These are phyloP conservation scores for Anoplolepis gracilipes DNA, from an alignment of 1,140 invertebrate genomes.

Conservation along the genomic window DNA sequence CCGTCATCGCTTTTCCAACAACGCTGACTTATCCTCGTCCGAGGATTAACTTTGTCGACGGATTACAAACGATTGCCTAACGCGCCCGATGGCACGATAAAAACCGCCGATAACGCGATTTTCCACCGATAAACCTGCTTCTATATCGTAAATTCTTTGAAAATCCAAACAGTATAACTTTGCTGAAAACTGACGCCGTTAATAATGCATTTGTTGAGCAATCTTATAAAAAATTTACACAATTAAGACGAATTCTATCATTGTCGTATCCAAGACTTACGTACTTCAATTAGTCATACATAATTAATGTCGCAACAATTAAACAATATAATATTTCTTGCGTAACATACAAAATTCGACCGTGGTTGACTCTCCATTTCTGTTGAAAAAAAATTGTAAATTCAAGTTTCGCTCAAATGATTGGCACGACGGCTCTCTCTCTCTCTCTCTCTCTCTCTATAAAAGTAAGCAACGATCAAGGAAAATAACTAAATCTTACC, in stretches of 20 bases:
- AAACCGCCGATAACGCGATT: background rate
- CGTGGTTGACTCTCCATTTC: background rate
- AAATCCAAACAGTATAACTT: background rate
- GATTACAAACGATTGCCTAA: background rate
- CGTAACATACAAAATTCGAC: background rate
- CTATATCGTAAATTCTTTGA: background rate
- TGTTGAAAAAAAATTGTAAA: no score
- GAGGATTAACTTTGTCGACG: background rate
- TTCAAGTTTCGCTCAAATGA: background rate
- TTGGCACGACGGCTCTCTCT: background rate
- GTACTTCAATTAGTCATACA: background rate
- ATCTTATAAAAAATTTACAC: background rate
- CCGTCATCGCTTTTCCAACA: background rate
- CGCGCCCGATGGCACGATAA: background rate
- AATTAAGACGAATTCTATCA: no score
- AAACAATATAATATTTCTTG: no score
- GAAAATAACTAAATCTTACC: conserved; percentile 85
- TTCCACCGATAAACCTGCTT: background rate
- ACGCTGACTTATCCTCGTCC: background rate
- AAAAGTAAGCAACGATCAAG: background rate
- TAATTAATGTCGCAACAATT: background rate
- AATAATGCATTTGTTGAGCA: no score
- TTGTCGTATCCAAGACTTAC: background rate
- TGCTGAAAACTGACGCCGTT: background rate
- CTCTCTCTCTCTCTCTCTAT: background rate